These are phyloP conservation scores for Torymus auratus DNA, from an alignment of 2,888 invertebrate species.

Conservation along the genomic window DNA sequence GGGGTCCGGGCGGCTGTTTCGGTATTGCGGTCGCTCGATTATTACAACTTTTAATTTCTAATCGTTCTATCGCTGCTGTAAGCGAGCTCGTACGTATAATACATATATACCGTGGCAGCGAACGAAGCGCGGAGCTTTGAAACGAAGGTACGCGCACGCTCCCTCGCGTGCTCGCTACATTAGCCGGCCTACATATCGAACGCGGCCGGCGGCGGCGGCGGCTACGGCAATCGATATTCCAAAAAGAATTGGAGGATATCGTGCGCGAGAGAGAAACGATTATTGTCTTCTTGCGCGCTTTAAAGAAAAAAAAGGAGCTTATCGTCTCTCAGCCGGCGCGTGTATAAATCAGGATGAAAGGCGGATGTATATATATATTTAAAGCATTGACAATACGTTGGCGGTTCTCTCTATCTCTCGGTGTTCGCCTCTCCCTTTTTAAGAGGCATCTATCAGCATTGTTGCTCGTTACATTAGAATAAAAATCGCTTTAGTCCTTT, in stretches of 20 bases:
- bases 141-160: slow-evolving; percentile 22
- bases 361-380: slow-evolving; percentile 1
- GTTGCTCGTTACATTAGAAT: slow-evolving; percentile 30
- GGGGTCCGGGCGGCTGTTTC: too few relatives aligned
- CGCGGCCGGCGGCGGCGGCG: slow-evolving; percentile 43
- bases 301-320: slow-evolving; percentile 43
- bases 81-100: not conserved
- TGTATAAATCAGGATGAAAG: slow-evolving; percentile 53
- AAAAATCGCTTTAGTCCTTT: slow-evolving; percentile 18
- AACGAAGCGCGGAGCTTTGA: slow-evolving; percentile 1
- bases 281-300: slow-evolving; percentile 35
- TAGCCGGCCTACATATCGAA: slow-evolving; percentile 61
- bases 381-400: slow-evolving; percentile 32
- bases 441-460: slow-evolving; percentile 34
- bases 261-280: slow-evolving; percentile 25
- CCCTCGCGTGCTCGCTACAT: slow-evolving; percentile 54
- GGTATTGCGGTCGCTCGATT: slow-evolving; percentile 32
- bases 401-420: not conserved
- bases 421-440: not conserved
- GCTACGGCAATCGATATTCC: slow-evolving; percentile 47
- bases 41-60: slow-evolving; percentile 46
- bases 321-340: slow-evolving; percentile 47
- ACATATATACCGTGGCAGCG: not conserved
- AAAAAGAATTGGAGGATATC: slow-evolving; percentile 22
- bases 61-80: slow-evolving; percentile 13